These are phyloP conservation scores for Urocitellus parryii DNA, from an alignment of 2,113 vertebrate genomes.

Conservation along the genomic window DNA sequence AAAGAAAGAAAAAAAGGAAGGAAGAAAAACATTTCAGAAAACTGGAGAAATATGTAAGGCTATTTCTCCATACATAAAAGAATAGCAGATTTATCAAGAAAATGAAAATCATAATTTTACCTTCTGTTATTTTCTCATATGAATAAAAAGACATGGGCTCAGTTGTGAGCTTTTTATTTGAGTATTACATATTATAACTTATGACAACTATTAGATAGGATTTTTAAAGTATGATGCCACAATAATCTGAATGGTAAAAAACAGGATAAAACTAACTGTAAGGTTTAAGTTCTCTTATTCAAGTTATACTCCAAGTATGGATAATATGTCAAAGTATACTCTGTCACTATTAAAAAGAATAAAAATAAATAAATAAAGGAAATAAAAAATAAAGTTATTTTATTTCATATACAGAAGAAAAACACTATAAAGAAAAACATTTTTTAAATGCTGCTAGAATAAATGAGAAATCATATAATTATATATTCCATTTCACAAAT, in stretches of 20 bases:
- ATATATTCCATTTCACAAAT: background rate
- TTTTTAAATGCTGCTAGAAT: background rate
- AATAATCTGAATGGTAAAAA: constrained; percentile 42
- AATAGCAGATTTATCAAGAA: background rate
- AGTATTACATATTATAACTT: background rate
- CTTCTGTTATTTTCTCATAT: background rate
- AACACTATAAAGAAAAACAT: background rate
- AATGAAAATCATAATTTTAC: constrained; percentile 46
- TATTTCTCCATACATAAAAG: constrained; percentile 4
- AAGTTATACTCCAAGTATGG: too few species aligned
- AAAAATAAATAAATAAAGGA: too few species aligned
- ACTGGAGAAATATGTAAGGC: constrained; percentile 3
- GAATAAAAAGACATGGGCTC: background rate
- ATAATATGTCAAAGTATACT: too few species aligned
- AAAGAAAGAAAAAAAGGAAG: too few species aligned
- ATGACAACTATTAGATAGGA: background rate
- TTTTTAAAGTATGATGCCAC: background rate
- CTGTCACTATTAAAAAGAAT: too few species aligned
- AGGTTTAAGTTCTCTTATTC: background rate
- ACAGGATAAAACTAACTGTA: constrained; percentile 27
- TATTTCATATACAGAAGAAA: too few species aligned
- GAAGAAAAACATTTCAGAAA: constrained; percentile 2
- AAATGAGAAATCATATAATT: background rate
- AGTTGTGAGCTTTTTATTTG: background rate
- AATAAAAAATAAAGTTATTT: too few species aligned